Conservation (phyloP, 2,797 vertebrate species). For the Sphenopsis melanotis region DNA sequence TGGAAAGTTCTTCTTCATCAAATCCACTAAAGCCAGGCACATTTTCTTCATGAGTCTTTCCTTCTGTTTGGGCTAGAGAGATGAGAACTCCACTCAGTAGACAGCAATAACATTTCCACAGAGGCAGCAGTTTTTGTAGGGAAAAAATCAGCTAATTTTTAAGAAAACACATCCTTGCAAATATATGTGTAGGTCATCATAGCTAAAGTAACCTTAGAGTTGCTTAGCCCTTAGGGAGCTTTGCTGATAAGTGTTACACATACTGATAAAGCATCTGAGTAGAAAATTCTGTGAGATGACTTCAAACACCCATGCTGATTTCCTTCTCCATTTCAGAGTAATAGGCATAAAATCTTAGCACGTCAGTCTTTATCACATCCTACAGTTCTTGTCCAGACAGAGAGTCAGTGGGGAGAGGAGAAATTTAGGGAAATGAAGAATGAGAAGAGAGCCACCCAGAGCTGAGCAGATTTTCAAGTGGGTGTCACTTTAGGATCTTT, state of each 20-base stretch:
- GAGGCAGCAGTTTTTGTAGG: background rate
- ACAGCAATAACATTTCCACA: background rate
- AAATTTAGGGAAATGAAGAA: background rate
- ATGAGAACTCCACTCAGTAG: background rate
- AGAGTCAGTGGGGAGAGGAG: background rate
- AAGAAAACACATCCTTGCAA: background rate
- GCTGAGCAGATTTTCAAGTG: background rate
- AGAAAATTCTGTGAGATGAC: background rate
- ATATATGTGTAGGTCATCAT: background rate
- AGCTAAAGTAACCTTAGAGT: background rate
- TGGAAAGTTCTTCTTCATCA: background rate
- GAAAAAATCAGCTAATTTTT: background rate
- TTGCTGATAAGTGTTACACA: background rate
- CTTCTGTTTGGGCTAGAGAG: background rate
- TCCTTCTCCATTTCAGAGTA: background rate
- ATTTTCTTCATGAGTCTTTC: background rate
- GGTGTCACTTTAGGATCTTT: background rate
- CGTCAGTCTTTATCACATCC: background rate
- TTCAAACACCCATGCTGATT: background rate
- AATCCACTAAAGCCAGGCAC: background rate
- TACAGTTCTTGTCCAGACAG: accelerated
- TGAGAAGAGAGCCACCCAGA: background rate
- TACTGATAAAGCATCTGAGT: background rate
- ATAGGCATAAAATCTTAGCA: background rate
- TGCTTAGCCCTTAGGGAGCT: background rate